These are phyloP conservation scores for rabbit (Oryctolagus cuniculus) DNA, from an alignment of 2,113 vertebrate species.

Conservation along the genomic window DNA sequence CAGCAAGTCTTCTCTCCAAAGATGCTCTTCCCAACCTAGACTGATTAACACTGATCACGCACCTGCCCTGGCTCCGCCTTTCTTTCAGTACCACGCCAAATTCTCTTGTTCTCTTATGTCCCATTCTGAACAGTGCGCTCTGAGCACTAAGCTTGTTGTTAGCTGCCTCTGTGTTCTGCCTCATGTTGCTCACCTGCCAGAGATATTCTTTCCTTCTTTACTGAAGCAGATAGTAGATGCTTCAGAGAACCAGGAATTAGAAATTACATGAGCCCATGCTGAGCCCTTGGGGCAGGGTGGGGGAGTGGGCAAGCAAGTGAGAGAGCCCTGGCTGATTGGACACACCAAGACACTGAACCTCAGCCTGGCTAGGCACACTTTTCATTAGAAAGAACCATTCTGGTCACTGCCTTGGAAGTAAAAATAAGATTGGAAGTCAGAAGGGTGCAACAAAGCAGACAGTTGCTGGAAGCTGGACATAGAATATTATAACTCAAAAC, in stretches of 20 bases:
- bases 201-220: background rate
- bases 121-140: background rate
- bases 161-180: background rate
- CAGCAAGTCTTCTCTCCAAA: background rate
- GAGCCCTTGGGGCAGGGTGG: background rate
- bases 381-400: background rate
- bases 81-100: background rate
- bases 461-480: background rate
- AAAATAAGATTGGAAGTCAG: conserved; percentile 15
- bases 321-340: background rate
- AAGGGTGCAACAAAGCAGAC: background rate
- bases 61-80: background rate
- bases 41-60: background rate
- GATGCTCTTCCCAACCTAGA: background rate
- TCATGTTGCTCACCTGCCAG: background rate
- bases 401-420: conserved; percentile 5
- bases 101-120: background rate
- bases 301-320: background rate
- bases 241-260: background rate
- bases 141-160: background rate
- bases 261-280: background rate
- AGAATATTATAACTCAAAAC: background rate
- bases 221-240: background rate
- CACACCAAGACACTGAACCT: background rate
- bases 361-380: background rate